Percentiles rank a stretch among this genome's conserved stretches.
phyloP scores from a whole-genome alignment of 2,113 vertebrate genomes.

The Felis catus region F.catus_Fca126_mat1.0 CM031415.1:59051001-59051500 shows the following conservation, averaged over 20 bases:
- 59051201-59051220: not conserved
- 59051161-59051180: not conserved
- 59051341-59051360: not conserved
- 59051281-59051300: conserved; percentile 10
- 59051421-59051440: not conserved
- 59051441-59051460: not conserved
- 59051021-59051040: not conserved
- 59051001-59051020: no score
- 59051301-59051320: not conserved
- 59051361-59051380: not conserved
- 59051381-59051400: not conserved
- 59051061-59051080: not conserved
- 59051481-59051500: not conserved
- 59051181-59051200: not conserved
- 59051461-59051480: not conserved
- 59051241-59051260: not conserved
- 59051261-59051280: not conserved
- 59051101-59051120: not conserved
- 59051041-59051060: not conserved
- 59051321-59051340: not conserved
- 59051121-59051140: not conserved
- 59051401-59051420: not conserved
- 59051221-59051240: not conserved
- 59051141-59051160: not conserved
- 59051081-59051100: not conserved